Evolutionary conservation across 2,113 vertebrate species (phyloP).

Genomic region (Stigmatopora nigra): DNA sequence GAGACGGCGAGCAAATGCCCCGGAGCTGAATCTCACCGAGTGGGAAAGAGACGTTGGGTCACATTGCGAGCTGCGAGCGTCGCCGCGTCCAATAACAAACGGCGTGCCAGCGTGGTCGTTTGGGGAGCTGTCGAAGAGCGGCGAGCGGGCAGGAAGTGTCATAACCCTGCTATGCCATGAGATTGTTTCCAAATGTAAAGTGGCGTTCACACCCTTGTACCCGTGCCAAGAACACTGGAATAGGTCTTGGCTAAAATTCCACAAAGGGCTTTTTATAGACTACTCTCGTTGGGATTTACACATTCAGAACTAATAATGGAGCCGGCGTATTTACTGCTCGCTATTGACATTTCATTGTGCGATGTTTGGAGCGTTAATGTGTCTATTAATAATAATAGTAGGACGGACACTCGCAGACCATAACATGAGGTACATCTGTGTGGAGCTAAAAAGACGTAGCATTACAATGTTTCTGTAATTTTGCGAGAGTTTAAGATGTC

Average conservation of each 20-base stretch:
- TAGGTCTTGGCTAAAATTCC: conserved; percentile 1
- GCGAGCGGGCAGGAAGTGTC: conserved; percentile 9
- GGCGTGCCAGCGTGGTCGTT: conserved; percentile 12
- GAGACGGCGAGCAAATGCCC: conserved; percentile 5
- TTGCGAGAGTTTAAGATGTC: not conserved
- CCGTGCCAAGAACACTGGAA: conserved; percentile 1
- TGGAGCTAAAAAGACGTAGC: not conserved
- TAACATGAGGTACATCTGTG: not conserved
- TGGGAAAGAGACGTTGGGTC: not conserved
- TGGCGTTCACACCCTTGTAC: conserved; percentile 23
- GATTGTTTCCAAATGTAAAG: conserved; percentile 27
- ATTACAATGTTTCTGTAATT: not conserved
- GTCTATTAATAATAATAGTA: not conserved
- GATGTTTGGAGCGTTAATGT: conserved; percentile 3
- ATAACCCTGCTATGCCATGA: conserved; percentile 17
- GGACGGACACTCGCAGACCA: not conserved
- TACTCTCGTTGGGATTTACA: conserved; percentile 14
- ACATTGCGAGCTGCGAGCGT: conserved; percentile 4
- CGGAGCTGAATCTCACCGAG: conserved; percentile 1
- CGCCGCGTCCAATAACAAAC: conserved; percentile 11
- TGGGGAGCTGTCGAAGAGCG: conserved; percentile 23
- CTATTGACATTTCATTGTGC: conserved; percentile 9
- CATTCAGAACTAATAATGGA: conserved; percentile 13
- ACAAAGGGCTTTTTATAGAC: conserved; percentile 8
- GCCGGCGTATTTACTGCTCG: not conserved